Evolutionary conservation across 2,888 invertebrate genomes (phyloP).

Genomic region (Artemia sinica): DNA sequence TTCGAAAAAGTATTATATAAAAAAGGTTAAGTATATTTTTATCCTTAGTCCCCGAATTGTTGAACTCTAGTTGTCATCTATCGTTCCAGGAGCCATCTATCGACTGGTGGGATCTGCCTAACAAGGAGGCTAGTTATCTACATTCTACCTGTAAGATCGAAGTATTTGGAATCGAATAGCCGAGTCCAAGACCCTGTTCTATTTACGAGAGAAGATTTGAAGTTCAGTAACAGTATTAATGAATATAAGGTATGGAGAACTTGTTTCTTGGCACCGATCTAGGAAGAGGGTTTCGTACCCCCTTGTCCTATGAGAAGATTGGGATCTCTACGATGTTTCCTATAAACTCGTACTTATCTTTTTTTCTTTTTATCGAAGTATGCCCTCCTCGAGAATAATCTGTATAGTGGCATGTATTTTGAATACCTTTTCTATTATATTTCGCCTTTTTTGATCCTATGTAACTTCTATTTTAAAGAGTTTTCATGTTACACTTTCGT

Average conservation of each 20-base stretch:
- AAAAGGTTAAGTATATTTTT: neutral
- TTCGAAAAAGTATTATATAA: too few species aligned
- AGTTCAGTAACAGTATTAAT: neutral
- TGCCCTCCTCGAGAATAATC: too few species aligned
- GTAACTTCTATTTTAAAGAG: too few species aligned
- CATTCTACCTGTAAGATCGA: neutral
- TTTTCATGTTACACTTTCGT: too few species aligned
- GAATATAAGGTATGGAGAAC: constrained; percentile 2
- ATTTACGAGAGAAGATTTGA: neutral
- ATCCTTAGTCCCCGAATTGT: neutral
- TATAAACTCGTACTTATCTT: too few species aligned
- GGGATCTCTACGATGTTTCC: too few species aligned
- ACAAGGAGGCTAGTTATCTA: neutral
- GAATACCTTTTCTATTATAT: too few species aligned
- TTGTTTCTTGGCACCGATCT: neutral
- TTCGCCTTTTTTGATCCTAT: too few species aligned
- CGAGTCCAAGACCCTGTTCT: constrained; percentile 11
- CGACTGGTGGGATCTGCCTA: neutral
- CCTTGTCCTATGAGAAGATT: too few species aligned
- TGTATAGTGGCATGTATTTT: too few species aligned
- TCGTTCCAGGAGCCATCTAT: neutral
- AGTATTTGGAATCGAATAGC: neutral
- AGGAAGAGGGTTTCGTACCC: too few species aligned
- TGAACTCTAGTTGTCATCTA: neutral
- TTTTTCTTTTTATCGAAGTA: too few species aligned